phyloP scores from a whole-genome alignment of 2,797 vertebrate species.

The Enteromius argenteus region DNA sequence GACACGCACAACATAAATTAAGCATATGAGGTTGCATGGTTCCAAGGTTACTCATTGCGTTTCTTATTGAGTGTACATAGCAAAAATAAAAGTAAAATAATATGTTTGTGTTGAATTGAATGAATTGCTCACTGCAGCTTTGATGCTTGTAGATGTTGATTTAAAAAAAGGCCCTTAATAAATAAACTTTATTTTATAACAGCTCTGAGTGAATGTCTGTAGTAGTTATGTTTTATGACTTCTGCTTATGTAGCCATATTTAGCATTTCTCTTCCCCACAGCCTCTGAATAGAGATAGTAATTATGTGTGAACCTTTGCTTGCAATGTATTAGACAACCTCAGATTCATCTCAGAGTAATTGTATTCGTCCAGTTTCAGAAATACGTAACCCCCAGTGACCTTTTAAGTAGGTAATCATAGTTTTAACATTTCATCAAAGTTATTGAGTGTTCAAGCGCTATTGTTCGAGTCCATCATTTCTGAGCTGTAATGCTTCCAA shows the following conservation, averaged over 20 bases:
- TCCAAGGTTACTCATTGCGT: not conserved
- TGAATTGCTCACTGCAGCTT: not conserved
- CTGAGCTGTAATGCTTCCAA: slow-evolving; percentile 60
- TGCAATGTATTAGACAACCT: slow-evolving; percentile 11
- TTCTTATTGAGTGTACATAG: not conserved
- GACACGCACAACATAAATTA: slow-evolving; percentile 30
- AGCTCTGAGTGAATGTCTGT: not conserved
- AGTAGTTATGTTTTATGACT: slow-evolving; percentile 5
- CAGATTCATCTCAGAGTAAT: slow-evolving; percentile 29
- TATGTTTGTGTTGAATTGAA: not conserved
- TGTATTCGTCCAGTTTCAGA: slow-evolving; percentile 48
- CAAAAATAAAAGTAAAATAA: not conserved
- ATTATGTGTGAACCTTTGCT: slow-evolving; percentile 31
- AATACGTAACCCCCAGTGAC: slow-evolving; percentile 42
- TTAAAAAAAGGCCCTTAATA: not conserved
- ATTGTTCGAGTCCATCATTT: slow-evolving; percentile 64
- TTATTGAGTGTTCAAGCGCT: slow-evolving; percentile 68
- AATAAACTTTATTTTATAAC: not conserved
- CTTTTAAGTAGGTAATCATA: slow-evolving; percentile 63
- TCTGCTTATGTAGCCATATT: slow-evolving; percentile 20
- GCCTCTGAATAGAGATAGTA: slow-evolving; percentile 47
- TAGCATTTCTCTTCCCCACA: slow-evolving; percentile 28
- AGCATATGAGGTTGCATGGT: not conserved
- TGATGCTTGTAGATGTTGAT: slow-evolving; percentile 15
- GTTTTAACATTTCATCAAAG: slow-evolving; percentile 57